phyloP scores from a whole-genome alignment of 2,888 invertebrate species.

The Fragum sueziense region DNA sequence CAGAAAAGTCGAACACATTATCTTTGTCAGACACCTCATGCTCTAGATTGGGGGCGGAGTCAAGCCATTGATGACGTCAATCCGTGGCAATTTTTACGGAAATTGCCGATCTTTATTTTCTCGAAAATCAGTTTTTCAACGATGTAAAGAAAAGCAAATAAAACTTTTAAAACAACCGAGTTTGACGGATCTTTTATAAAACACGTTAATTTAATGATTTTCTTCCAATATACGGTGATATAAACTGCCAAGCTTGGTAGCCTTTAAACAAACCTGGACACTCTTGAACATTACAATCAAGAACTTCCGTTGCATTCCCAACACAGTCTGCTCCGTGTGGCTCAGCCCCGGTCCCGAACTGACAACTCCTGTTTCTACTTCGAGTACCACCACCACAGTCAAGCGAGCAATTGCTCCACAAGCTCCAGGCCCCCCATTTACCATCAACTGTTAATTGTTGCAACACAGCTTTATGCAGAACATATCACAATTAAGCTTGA shows the following conservation, averaged over 20 bases:
- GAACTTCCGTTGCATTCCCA: slow-evolving; percentile 33
- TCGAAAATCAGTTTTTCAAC: neutral
- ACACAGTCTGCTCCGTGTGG: slow-evolving; percentile 49
- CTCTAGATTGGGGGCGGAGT: too few species aligned
- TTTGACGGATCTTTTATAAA: too few species aligned
- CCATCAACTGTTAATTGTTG: slow-evolving; percentile 45
- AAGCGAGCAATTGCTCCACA: slow-evolving; percentile 35
- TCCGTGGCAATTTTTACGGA: neutral
- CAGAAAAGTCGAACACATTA: too few species aligned
- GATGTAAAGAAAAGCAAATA: too few species aligned
- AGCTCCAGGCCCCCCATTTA: slow-evolving; percentile 42
- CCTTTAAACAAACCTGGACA: slow-evolving; percentile 50
- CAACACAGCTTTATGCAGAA: neutral
- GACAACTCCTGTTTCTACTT: slow-evolving; percentile 36
- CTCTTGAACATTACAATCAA: slow-evolving; percentile 34
- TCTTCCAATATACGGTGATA: too few species aligned
- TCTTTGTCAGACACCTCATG: too few species aligned
- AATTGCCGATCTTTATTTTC: too few species aligned
- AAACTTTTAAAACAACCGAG: too few species aligned
- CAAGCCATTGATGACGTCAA: too few species aligned
- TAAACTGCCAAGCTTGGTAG: too few species aligned
- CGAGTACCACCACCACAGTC: slow-evolving; percentile 49
- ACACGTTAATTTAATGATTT: too few species aligned
- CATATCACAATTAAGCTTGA: neutral
- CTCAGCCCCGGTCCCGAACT: slow-evolving; percentile 34